Percentiles rank a stretch among this genome's conserved stretches.
Evolutionary conservation across 2,888 invertebrate species (phyloP).

Genomic region (Synanthedon andrenaeformis): DNA sequence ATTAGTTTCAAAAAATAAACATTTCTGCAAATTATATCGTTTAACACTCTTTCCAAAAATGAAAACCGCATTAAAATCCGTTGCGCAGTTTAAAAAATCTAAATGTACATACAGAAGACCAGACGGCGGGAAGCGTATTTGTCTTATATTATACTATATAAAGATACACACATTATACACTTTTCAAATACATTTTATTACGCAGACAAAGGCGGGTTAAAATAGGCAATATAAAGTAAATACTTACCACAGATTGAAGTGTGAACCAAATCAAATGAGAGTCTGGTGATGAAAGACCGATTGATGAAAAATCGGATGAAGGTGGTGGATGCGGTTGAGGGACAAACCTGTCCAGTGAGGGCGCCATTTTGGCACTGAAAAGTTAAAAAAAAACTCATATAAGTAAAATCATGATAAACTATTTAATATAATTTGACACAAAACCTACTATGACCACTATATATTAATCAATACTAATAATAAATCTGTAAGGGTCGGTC

Average conservation of each 20-base stretch:
- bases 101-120: too few species aligned
- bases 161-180: too few species aligned
- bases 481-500: too few species aligned
- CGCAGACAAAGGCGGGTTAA: background rate
- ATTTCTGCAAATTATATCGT: too few species aligned
- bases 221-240: background rate
- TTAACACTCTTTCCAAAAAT: too few species aligned
- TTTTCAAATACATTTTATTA: too few species aligned
- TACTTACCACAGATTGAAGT: conserved; percentile 43
- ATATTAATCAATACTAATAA: background rate
- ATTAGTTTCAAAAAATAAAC: too few species aligned
- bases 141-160: too few species aligned
- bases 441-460: background rate
- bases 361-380: conserved; percentile 88
- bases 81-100: too few species aligned
- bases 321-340: conserved; percentile 71
- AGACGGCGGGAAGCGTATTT: too few species aligned
- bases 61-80: too few species aligned
- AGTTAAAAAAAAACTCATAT: conserved; percentile 15
- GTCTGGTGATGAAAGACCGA: conserved; percentile 5
- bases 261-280: conserved; percentile 27
- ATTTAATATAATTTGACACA: background rate
- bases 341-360: conserved; percentile 74
- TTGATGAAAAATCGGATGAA: conserved; percentile 32
- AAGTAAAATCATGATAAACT: background rate